Evolutionary conservation across 2,888 invertebrate genomes (phyloP).

Genomic region (Scaptodrosophila latifasciaeformis): DNA sequence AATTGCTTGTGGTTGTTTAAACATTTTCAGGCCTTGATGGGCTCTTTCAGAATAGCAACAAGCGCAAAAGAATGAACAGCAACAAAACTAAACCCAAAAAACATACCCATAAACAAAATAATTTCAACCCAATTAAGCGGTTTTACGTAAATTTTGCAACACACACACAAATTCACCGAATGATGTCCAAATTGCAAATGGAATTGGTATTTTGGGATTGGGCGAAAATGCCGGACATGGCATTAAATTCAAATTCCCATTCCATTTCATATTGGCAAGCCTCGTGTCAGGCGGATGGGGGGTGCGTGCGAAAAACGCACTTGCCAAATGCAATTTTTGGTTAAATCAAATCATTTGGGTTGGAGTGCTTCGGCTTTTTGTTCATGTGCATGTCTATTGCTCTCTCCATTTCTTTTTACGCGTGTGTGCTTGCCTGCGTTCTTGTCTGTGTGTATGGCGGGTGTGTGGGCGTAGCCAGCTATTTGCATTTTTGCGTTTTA

Average conservation of each 20-base stretch:
- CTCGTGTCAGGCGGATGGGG: too few relatives aligned
- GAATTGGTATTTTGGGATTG: too few relatives aligned
- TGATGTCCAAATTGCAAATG: too few relatives aligned
- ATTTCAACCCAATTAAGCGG: slow-evolving; percentile 58
- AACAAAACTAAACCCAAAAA: too few relatives aligned
- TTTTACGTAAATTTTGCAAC: slow-evolving; percentile 48
- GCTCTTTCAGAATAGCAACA: not conserved
- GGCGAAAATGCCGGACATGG: too few relatives aligned
- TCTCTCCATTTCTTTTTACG: slow-evolving; percentile 1
- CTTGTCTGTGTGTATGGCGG: slow-evolving; percentile 2
- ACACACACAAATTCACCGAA: too few relatives aligned
- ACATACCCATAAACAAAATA: slow-evolving; percentile 46
- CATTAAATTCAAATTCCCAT: too few relatives aligned
- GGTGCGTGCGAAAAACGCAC: not conserved
- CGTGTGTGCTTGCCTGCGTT: not conserved
- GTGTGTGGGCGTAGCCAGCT: slow-evolving; percentile 16
- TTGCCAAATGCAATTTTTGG: slow-evolving; percentile 40
- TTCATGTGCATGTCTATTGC: not conserved
- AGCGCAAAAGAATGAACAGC: too few relatives aligned
- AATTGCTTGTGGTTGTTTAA: slow-evolving; percentile 34
- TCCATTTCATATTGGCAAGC: too few relatives aligned
- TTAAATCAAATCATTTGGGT: slow-evolving; percentile 54
- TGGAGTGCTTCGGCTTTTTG: slow-evolving; percentile 28
- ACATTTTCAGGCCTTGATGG: slow-evolving; percentile 21
- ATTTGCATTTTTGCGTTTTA: slow-evolving; percentile 45